Conservation (phyloP, 2,113 vertebrate species). For the Lutjanus erythropterus region DNA sequence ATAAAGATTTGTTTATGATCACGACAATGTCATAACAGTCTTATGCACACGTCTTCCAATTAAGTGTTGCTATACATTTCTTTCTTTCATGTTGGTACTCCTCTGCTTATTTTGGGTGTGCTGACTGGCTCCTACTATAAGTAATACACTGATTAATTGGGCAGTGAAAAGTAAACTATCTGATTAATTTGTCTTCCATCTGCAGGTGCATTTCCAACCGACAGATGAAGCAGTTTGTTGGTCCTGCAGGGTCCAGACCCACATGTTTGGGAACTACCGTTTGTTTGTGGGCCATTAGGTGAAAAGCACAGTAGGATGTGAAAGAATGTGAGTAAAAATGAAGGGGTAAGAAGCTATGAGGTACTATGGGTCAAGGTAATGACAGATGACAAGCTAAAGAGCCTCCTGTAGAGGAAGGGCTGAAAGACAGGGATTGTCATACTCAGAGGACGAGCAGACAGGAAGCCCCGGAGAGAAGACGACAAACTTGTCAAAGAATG, state of each 20-base stretch:
- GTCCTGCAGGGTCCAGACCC: background rate
- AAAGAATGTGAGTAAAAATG: background rate
- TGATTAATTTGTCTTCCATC: background rate
- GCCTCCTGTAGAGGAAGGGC: slow-evolving; percentile 26
- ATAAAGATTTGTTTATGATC: too few relatives aligned
- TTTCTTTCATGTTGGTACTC: too few relatives aligned
- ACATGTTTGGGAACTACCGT: background rate
- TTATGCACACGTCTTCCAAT: too few relatives aligned
- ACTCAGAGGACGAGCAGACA: slow-evolving; percentile 10
- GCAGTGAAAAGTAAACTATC: background rate
- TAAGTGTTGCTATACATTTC: too few relatives aligned
- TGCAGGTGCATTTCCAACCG: background rate
- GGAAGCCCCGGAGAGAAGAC: background rate
- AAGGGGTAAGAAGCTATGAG: slow-evolving; percentile 3
- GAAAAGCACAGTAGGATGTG: background rate
- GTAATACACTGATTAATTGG: too few relatives aligned
- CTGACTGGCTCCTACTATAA: too few relatives aligned
- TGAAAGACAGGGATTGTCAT: slow-evolving; percentile 10
- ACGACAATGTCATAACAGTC: too few relatives aligned
- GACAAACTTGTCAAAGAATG: slow-evolving; percentile 32
- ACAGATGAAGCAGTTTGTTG: background rate
- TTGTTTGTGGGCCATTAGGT: background rate
- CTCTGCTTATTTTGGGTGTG: too few relatives aligned
- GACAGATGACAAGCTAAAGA: slow-evolving; percentile 37
- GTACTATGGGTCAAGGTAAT: background rate